Evolutionary conservation across 2,888 invertebrate species (phyloP), one percentile per base, ranked within the genome.

Genomic region (Stenchaetothrips biformis): DNA sequence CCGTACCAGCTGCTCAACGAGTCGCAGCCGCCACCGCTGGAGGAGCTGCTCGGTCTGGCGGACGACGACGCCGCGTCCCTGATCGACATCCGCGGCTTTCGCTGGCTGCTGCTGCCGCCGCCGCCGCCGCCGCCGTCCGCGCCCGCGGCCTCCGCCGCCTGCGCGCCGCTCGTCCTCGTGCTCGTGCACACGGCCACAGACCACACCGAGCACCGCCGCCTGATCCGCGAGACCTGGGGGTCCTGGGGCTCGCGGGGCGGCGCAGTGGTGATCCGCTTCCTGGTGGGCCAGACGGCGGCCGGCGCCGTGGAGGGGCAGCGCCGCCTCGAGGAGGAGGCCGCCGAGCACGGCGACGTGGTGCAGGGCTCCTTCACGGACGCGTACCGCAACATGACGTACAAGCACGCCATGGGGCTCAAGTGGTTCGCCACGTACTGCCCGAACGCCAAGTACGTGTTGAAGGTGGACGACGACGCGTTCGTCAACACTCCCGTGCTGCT

Each of bases 321-420:
- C 2, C 82, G 84, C 47, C 84, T 91, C 16, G 85, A 87, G 11
- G 84, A 87, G 7, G 94, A 94, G 85, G 90, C 91, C 84, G 84
- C 84, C 0, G 84, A 86, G 0, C 89, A 91, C 84, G 88, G 88
- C 0, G 95, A 95, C 84, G 88, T 95, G 79, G 89, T 95, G 25
- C 93, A 94, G 85, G 95, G 95, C 0, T 91, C 89, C 81, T 95
- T 95, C 84, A 83, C 89, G 74, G 95, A 95, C 87, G 89, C 92
- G 0, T 95, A 95, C 85, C 89, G 92, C 79, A 95, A 95, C 86
- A 90, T 95, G 87, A 95, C 95, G 0, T 93, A 95, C 84, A 95
- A 95, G 85, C 94, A 95, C 86, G 92, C 93, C 8, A 94, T 94
- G 91, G 93, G 92, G 0, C 88, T 95, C 78, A 94, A 94, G 85